Base-by-base conservation (phyloP, 2,888 invertebrate species). In the Carterocephalus palaemon region DNA sequence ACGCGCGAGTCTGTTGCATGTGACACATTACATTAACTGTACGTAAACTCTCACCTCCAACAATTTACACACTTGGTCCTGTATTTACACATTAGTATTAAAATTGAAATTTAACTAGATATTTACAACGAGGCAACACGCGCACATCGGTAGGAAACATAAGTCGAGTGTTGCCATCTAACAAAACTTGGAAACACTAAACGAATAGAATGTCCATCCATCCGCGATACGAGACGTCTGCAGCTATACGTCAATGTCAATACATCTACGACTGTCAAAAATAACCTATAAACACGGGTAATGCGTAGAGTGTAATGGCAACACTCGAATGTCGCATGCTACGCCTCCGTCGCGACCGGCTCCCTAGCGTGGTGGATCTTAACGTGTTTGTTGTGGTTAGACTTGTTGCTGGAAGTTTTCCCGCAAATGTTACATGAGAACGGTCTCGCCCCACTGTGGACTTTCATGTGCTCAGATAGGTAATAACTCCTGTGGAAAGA, bases 321-420 rank as follows among this genome's bases (percentile, higher is more conserved):
- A 39, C 29, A 28, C 20, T 16, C 1, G 16, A 15, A 10, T n/a
- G 4, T n/a, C 26, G 40, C 1, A 3, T 16, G 23, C 85, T 89
- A 93, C 74, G 92, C 92, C 68, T 95, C 96, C 4, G 95, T 94
- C 56, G 93, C 95, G 53, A 95, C 92, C 22, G 95, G 93, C 74
- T 95, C 95, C 39, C 95, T 86, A 38, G 95, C 95, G 80, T 95
- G 95, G 75, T 96, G 96, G 60, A 95, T 95, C 80, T 93, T 92
- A 47, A 95, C 90, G 75, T 96, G 95, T 74, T 95, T 95, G 65
- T 95, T 95, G 66, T 96, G 95, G 82, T 96, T 96, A 29, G 95
- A 95, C 79, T 95, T 95, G 42, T 95, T 95, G 58, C 94, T 93
- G 33, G 95, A 95, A 4, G 94, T 93, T 80, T 96, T 96, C 17